Evolutionary conservation across 2,113 vertebrate species (phyloP), one percentile per base, ranked within the genome.

Genomic region (Maccullochella peelii): DNA sequence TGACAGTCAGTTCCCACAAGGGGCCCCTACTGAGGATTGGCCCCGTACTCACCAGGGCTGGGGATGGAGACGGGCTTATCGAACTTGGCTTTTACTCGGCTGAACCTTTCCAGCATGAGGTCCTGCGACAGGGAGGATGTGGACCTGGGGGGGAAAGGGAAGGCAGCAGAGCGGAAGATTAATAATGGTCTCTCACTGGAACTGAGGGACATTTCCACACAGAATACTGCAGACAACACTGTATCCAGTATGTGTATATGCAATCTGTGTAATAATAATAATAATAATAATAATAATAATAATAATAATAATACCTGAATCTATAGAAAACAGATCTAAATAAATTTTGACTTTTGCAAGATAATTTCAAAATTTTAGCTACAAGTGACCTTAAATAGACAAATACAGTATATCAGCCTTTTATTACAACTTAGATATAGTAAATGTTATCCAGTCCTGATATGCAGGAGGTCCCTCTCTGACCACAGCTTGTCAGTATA

Each of bases 41-140:
- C 61, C 0, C 5, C 11, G 4, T 36, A 89, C 95, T 94, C 84
- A 96, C 96, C 96, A 16, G 96, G 94, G 86, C 94, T 96, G 33
- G 95, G 95, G 78, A 96, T 95, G 84, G 94, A 95, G 72, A 95
- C 88, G 0, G 94, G 94, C 81, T 96, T 96, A 79, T 96, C 94
- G 47, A 96, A 95, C 91, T 96, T 96, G 80, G 90, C 67, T 90
- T 95, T 96, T 36, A 92, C 94, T 36, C 94, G 84, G 87, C 84
- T 96, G 90, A 96, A 96, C 61, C 95, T 91, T 63, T 96, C 95
- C 86, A 96, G 87, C 91, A 92, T 94, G 47, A 96, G 95, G 88
- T 96, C 95, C 89, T 96, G 96, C 44, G 94, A 94, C 77, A 96
- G 93, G 15, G 95, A 95, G 59, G 95, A 94, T 47, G 94, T 95